Conservation (phyloP, 2,113 vertebrate species). For the Struthidea cinerea region DNA sequence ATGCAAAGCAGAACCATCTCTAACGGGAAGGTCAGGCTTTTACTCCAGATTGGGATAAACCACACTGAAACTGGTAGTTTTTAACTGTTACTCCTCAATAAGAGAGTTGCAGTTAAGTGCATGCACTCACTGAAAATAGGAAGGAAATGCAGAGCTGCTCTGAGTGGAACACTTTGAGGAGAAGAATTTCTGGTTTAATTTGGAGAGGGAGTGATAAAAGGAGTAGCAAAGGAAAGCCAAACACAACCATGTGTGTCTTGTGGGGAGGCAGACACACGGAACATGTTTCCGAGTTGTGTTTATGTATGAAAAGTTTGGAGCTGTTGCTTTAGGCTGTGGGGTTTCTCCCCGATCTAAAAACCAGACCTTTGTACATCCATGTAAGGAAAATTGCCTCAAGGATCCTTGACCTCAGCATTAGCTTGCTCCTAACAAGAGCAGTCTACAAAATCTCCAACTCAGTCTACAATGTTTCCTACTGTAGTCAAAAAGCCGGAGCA, state of each 20-base stretch:
- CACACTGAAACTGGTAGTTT: not conserved
- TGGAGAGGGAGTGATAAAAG: not conserved
- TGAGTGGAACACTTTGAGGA: not conserved
- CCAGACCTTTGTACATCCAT: not conserved
- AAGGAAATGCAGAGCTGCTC: not conserved
- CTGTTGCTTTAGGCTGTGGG: not conserved
- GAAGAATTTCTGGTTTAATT: not conserved
- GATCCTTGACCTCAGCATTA: not conserved
- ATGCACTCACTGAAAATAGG: not conserved
- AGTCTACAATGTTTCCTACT: not conserved
- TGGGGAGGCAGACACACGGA: not conserved
- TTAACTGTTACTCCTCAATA: not conserved
- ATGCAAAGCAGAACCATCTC: not conserved
- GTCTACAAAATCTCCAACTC: rapidly evolving
- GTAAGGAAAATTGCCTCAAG: not conserved
- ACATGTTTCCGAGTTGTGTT: not conserved
- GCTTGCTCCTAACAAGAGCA: not conserved
- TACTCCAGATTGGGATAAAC: not conserved
- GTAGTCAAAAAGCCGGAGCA: not conserved
- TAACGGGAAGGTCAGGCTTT: not conserved
- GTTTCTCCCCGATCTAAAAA: not conserved
- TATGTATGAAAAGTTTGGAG: not conserved
- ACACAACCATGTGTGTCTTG: not conserved
- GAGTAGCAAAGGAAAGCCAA: not conserved
- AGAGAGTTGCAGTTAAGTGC: not conserved